These are phyloP conservation scores for Zosterops hypoxanthus DNA, from an alignment of 2,113 vertebrate species.

Conservation along the genomic window DNA sequence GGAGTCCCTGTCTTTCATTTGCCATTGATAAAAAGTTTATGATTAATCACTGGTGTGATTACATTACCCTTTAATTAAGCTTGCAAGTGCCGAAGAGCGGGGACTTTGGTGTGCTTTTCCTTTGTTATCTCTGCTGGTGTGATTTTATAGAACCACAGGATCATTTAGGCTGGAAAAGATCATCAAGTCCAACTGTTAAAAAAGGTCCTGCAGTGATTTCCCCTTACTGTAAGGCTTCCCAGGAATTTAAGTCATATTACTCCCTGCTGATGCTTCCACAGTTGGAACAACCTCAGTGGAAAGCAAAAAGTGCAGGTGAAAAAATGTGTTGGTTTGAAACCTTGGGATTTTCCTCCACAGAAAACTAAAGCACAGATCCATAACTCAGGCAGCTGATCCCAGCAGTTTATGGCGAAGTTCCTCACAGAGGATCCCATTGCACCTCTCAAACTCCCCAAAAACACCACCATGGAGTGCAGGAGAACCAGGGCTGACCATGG, in stretches of 20 bases:
- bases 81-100: not conserved
- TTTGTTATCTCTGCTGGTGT: constrained; percentile 7
- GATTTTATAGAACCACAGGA: not conserved
- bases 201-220: not conserved
- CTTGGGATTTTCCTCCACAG: not conserved
- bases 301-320: constrained; percentile 15
- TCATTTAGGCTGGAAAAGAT: not conserved
- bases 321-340: not conserved
- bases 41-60: constrained; percentile 27
- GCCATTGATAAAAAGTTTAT: constrained; percentile 48
- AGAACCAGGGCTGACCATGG: fast-evolving
- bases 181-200: not conserved
- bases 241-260: not conserved
- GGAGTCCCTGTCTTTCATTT: not conserved
- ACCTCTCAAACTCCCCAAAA: not conserved
- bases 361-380: not conserved
- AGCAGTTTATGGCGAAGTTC: not conserved
- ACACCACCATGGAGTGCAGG: not conserved
- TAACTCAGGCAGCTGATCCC: not conserved
- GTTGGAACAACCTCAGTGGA: not conserved
- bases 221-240: not conserved
- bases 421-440: not conserved
- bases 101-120: constrained; percentile 24
- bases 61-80: constrained; percentile 13
- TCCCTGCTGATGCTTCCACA: not conserved